Conservation (phyloP, 1,140 invertebrate species). For the Drosophila virilis region DNA sequence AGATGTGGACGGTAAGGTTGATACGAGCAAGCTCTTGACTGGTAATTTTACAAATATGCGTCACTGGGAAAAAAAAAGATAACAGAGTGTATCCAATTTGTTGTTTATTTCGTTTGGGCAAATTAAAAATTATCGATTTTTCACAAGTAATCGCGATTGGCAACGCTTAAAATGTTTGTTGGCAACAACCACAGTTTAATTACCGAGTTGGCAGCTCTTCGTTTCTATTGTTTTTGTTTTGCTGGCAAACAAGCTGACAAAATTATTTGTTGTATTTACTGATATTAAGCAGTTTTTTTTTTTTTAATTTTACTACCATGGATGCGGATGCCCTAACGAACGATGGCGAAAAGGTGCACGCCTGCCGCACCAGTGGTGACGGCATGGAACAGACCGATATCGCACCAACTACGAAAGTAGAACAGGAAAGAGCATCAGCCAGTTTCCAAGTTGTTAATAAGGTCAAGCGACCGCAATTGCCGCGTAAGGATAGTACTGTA, state of each 20-base stretch:
- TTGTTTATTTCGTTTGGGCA: slow-evolving; percentile 7
- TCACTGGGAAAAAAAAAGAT: slow-evolving; percentile 6
- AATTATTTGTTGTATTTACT: slow-evolving; percentile 19
- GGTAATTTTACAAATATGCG: slow-evolving; percentile 8
- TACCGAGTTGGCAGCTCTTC: slow-evolving; percentile 42
- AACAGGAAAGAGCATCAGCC: slow-evolving; percentile 27
- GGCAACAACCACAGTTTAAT: neutral
- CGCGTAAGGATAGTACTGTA: slow-evolving; percentile 58
- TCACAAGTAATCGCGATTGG: slow-evolving; percentile 9
- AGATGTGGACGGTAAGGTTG: neutral
- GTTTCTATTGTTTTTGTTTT: slow-evolving; percentile 61
- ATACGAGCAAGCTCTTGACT: neutral
- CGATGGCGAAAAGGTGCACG: slow-evolving; percentile 19
- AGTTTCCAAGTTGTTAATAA: slow-evolving; percentile 24
- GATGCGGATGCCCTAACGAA: slow-evolving; percentile 24
- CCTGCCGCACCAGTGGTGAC: slow-evolving; percentile 85
- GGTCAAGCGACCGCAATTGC: slow-evolving; percentile 42
- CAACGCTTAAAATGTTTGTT: slow-evolving; percentile 2
- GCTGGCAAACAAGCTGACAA: slow-evolving; percentile 48
- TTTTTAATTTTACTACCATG: slow-evolving; percentile 32
- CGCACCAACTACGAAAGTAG: slow-evolving; percentile 34
- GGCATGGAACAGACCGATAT: slow-evolving; percentile 85
- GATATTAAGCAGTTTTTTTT: neutral
- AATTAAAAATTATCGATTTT: slow-evolving; percentile 40
- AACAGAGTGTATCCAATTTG: slow-evolving; percentile 16